These are phyloP conservation scores for Sakesphorus luctuosus DNA, from an alignment of 2,113 vertebrate species.

Conservation along the genomic window DNA sequence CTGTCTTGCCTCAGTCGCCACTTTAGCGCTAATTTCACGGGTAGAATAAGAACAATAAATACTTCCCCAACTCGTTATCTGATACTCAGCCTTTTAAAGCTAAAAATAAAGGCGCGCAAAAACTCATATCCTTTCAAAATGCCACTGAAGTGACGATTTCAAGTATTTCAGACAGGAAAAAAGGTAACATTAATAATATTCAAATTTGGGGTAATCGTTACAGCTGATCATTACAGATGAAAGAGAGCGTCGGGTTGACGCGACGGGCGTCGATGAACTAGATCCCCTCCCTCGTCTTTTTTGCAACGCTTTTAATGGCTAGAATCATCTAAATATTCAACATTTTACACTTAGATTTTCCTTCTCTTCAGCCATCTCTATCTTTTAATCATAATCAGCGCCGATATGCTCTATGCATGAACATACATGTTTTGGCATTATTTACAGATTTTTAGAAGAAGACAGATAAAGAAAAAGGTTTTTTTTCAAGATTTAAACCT, in stretches of 20 bases:
- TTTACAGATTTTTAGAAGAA: neutral
- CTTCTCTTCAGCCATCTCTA: neutral
- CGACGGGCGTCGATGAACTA: neutral
- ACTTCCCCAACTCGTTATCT: neutral
- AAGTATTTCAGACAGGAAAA: neutral
- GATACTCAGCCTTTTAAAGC: slow-evolving; percentile 27
- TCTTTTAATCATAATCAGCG: neutral
- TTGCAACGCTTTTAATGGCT: neutral
- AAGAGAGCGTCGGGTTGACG: neutral
- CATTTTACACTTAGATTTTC: neutral
- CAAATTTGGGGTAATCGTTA: neutral
- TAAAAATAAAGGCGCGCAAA: slow-evolving; percentile 49
- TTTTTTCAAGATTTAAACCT: neutral
- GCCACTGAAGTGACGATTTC: neutral
- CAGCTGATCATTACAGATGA: neutral
- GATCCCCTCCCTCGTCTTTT: neutral
- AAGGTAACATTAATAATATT: neutral
- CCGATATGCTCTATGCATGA: neutral
- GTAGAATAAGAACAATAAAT: slow-evolving; percentile 58
- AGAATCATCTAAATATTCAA: neutral
- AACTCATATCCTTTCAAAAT: slow-evolving; percentile 10
- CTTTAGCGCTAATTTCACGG: slow-evolving; percentile 46
- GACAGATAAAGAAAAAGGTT: neutral
- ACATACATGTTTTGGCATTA: neutral
- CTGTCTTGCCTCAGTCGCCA: slow-evolving; percentile 31